Base-by-base conservation (phyloP, 1,140 invertebrate species). In the Dreissena polymorpha region DNA sequence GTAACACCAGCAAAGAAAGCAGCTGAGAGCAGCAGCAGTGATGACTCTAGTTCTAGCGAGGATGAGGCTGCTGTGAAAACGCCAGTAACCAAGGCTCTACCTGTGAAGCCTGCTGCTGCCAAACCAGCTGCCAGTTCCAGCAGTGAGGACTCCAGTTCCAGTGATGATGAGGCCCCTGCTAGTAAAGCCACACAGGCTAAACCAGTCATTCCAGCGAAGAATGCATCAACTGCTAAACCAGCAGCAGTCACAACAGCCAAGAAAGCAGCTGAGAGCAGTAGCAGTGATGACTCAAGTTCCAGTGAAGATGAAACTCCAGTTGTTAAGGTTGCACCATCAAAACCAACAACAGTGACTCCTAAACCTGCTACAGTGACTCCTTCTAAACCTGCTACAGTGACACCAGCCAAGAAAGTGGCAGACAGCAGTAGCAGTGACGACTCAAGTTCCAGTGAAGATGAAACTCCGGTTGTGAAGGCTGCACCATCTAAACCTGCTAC, bases 371-470 rank as follows among this genome's bases (percentile, higher is more conserved):
- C 50, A 12, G 29, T 76, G 3, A 21, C 27, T 10, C 2, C 27
- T 55, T 10, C 71, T 5, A 77, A 77, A 69, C 21, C 39, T 0
- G 16, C 16, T 1, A 50, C 67, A 18, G 65, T 25, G 0, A 79
- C 68, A 68, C 10, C 25, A 0, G 25, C 23, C 0, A 50, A 51
- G 10, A 80, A 80, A 60, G 67, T 70, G 75, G 71, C n/a, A 50
- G 65, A 49, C 10, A 68, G n/a, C 21, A 64, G 51, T 25, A 74
- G 39, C 27, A 85, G 80, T 55, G 73, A 70, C 64, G 78, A 85
- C 60, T 79, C 75, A 2, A 85, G 84, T 53, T 85, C 83, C 10
- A 75, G 73, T 75, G 83, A 85, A 69, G 75, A 79, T 63, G 77
- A 80, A 51, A 23, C 64, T 21, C 72, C 70, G 23, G 53, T 64